Evolutionary conservation across 1,140 invertebrate species (phyloP), one percentile per base, ranked within the genome.

Genomic region (Laupala kohalensis): DNA sequence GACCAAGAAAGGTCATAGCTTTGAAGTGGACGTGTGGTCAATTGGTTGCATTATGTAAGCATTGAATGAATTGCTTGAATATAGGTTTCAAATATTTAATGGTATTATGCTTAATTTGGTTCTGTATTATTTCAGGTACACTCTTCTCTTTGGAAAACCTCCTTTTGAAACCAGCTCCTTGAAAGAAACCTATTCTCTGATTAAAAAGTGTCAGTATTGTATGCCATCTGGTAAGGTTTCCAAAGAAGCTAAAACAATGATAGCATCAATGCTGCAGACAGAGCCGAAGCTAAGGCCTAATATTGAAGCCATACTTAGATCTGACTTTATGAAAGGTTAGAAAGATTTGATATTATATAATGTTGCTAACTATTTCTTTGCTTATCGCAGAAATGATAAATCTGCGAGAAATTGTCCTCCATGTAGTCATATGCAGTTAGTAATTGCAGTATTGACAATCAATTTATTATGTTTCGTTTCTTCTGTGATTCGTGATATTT

Each of bases 11-110:
- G 95, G 95, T 0, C 95, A 98, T 80, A 96, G 94, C 19, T 97
- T 90, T 80, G 94, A 97, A 85, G 96, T 97, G 13, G 96, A 99
- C 81, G 88, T 97, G 67, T 99, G 96, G 96, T 96, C 95, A 29
- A 88, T 98, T 76, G 96, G 96, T 5, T 98, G 93, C 80, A 94
- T 95, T 75, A 93, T 95, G 93, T 83, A 77, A 79, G 80, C 78
- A 72, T 53, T 13, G 37, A 53, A 53, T 53, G 37, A 53, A 53
- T 53, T 53, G 1, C 37, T 53, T 53, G 37, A 53, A 2, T 13
- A 53, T 19, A 13, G 9, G 1, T 2, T 53, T 53, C 4, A 37
- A 6, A 37, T 53, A 13, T 53, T 53, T 2, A 53, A 53, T 4
- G 9, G 19, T 13, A 62, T 62, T 62, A 19, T 9, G 19, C 6